phyloP scores from a whole-genome alignment of 37 sponge, comb jelly and placozoan species.

The Aphrocallistes beatrix region DNA sequence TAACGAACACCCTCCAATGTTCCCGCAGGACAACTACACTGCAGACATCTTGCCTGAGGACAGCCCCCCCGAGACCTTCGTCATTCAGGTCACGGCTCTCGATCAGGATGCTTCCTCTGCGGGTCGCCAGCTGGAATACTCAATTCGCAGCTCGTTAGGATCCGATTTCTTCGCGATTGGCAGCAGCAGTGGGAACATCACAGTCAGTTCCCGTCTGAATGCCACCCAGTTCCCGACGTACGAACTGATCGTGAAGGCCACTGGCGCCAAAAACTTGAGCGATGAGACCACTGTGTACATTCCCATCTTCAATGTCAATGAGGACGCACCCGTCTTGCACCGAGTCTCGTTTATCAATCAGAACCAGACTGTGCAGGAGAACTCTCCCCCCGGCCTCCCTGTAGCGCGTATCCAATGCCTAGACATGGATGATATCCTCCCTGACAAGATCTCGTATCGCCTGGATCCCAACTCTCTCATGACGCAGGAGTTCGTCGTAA shows the following conservation, averaged over 20 bases:
- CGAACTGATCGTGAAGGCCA: background rate
- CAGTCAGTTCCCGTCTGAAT: background rate
- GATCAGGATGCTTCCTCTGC: background rate
- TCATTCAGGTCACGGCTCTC: background rate
- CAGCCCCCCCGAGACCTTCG: background rate
- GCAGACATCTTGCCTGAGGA: background rate
- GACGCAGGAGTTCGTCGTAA: background rate
- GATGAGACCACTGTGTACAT: background rate
- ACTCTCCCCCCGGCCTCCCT: background rate
- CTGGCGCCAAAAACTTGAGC: background rate
- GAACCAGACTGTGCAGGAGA: background rate
- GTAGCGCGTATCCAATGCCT: background rate
- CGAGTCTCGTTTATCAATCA: background rate
- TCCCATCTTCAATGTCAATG: background rate
- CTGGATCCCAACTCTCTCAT: background rate
- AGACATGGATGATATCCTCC: background rate
- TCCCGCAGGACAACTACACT: background rate
- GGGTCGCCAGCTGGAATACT: background rate
- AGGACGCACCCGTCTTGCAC: background rate
- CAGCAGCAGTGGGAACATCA: background rate
- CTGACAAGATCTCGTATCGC: background rate
- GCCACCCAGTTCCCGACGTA: background rate
- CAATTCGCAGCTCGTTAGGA: background rate
- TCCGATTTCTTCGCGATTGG: background rate
- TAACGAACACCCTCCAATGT: background rate